A percentile compares a stretch with the other conserved stretches of the same genome.
phyloP scores from a whole-genome alignment of 2,888 invertebrate genomes.

The Philereme transversata region DNA sequence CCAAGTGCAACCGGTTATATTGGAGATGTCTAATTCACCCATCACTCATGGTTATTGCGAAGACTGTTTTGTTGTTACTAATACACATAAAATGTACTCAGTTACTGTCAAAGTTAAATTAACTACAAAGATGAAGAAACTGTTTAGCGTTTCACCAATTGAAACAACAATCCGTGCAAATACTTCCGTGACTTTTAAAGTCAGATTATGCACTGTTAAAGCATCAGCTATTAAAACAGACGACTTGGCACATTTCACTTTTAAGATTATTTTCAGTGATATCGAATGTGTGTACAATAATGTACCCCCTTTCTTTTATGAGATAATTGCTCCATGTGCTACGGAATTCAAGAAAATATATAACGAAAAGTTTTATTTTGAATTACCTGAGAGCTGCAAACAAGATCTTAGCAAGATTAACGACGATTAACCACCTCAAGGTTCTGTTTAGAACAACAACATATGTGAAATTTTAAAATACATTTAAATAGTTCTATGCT shows the following conservation, averaged over 20 bases:
- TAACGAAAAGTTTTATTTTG: slow-evolving; percentile 48
- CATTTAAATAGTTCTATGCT: not conserved
- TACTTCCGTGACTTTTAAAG: slow-evolving; percentile 48
- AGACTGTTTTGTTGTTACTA: slow-evolving; percentile 56
- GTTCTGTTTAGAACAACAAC: not conserved
- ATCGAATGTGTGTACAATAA: slow-evolving; percentile 53
- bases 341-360: slow-evolving; percentile 55
- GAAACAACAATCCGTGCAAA: slow-evolving; percentile 48
- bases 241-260: slow-evolving; percentile 62
- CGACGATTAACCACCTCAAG: too few species aligned
- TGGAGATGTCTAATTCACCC: slow-evolving; percentile 64
- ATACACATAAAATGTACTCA: slow-evolving; percentile 55
- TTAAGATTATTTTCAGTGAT: slow-evolving; percentile 62
- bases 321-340: slow-evolving; percentile 65
- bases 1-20: slow-evolving; percentile 55
- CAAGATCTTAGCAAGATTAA: slow-evolving; percentile 10
- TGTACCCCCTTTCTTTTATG: slow-evolving; percentile 65
- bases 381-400: slow-evolving; percentile 23
- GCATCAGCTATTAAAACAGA: slow-evolving; percentile 36
- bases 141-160: slow-evolving; percentile 61
- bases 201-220: slow-evolving; percentile 55
- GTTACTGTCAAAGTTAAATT: slow-evolving; percentile 60
- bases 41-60: slow-evolving; percentile 59
- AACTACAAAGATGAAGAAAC: slow-evolving; percentile 61
- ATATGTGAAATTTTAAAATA: slow-evolving; percentile 11